Percentiles rank a stretch among this genome's conserved stretches.
Evolutionary conservation across 2,888 invertebrate genomes (phyloP).

Genomic region (Epistrophella euchroma): DNA sequence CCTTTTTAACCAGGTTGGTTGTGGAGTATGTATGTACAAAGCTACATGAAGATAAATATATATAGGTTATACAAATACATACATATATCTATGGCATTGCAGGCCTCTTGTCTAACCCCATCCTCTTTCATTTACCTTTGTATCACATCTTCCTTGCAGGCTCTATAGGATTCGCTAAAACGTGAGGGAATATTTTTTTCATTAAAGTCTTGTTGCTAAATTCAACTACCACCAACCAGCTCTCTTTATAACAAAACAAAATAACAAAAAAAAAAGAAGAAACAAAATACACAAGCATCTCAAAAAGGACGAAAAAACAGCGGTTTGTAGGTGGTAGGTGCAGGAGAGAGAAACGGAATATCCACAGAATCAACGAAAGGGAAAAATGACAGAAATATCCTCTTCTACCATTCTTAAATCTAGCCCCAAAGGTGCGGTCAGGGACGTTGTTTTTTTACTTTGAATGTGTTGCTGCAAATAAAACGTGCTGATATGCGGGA

Average conservation of each 20-base stretch:
- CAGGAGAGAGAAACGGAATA: slow-evolving; percentile 30
- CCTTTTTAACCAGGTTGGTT: slow-evolving; percentile 52
- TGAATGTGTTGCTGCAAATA: slow-evolving; percentile 65
- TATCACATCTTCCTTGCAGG: slow-evolving; percentile 6
- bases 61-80: not conserved
- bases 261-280: not conserved
- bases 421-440: slow-evolving; percentile 71
- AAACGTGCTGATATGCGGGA: slow-evolving; percentile 54
- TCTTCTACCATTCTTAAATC: slow-evolving; percentile 4
- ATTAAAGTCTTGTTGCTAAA: slow-evolving; percentile 67
- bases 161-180: not conserved
- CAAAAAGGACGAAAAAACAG: slow-evolving; percentile 11
- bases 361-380: slow-evolving; percentile 42
- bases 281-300: slow-evolving; percentile 37
- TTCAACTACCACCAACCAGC: slow-evolving; percentile 21
- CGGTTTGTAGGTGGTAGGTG: too few species aligned
- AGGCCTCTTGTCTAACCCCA: not conserved
- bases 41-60: not conserved
- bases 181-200: slow-evolving; percentile 47
- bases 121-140: not conserved
- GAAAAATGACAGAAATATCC: slow-evolving; percentile 38
- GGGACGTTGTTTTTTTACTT: slow-evolving; percentile 70
- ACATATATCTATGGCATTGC: not conserved
- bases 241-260: slow-evolving; percentile 36
- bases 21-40: slow-evolving; percentile 38